Evolutionary conservation across 2,888 invertebrate species (phyloP).

Genomic region (Eugnorisma glareosa): DNA sequence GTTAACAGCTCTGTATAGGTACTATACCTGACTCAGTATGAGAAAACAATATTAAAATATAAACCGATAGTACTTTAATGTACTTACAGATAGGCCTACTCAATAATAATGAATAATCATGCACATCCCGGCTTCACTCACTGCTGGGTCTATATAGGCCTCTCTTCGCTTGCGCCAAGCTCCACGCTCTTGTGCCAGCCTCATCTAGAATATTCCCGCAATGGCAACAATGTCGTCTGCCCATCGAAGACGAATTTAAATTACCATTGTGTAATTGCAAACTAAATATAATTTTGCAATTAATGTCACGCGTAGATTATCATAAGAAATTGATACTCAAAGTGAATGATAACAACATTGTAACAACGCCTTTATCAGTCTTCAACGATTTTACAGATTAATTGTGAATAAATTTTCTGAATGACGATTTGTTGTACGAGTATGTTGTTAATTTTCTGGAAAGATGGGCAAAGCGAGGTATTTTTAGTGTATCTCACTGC

Average conservation of each 20-base stretch:
- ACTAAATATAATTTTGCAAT: constrained; percentile 32
- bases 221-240: too few relatives aligned
- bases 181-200: too few relatives aligned
- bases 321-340: constrained; percentile 50
- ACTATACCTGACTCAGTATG: not conserved
- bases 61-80: not conserved
- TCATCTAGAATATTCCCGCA: too few relatives aligned
- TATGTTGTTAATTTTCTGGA: not conserved
- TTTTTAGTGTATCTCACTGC: not conserved
- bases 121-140: too few relatives aligned
- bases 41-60: not conserved
- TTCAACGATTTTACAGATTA: constrained; percentile 18
- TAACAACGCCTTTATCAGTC: constrained; percentile 29
- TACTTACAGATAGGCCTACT: not conserved
- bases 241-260: not conserved
- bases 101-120: not conserved
- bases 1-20: not conserved
- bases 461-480: not conserved
- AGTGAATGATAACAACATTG: constrained; percentile 46
- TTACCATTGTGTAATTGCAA: not conserved
- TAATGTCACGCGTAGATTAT: constrained; percentile 44
- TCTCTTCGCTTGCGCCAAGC: too few relatives aligned
- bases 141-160: too few relatives aligned
- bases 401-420: constrained; percentile 20
- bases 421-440: not conserved